phyloP scores from a whole-genome alignment of 2,797 vertebrate genomes.

The Saxicola maurus region DNA sequence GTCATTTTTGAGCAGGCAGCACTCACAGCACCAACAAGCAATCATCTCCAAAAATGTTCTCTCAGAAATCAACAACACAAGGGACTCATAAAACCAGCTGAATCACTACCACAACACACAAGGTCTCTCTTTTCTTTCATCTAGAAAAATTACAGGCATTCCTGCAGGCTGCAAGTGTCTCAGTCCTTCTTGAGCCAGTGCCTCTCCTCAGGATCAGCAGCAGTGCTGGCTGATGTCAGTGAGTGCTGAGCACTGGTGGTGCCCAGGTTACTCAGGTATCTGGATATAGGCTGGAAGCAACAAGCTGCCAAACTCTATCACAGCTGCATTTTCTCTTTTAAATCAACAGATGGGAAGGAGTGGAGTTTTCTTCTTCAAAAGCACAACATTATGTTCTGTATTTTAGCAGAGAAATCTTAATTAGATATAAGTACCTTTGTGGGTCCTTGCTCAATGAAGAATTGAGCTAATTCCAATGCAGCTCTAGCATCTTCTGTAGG shows the following conservation, averaged over 20 bases:
- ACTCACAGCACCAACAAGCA: background rate
- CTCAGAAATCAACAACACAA: background rate
- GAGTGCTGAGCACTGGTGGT: background rate
- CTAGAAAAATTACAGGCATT: background rate
- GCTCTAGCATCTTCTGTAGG: constrained; percentile 84
- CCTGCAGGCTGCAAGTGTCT: background rate
- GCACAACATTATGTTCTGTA: background rate
- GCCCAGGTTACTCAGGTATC: background rate
- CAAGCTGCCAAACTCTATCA: background rate
- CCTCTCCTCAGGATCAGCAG: background rate
- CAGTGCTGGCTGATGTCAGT: background rate
- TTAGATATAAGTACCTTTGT: constrained; percentile 70
- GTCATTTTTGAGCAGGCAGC: background rate
- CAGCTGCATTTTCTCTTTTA: background rate
- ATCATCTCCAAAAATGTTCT: background rate
- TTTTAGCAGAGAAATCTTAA: background rate
- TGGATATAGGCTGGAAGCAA: background rate
- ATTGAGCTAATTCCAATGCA: constrained; percentile 83
- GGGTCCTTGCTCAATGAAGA: constrained; percentile 86
- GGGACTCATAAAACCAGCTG: background rate
- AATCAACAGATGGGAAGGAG: background rate
- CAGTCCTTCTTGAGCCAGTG: background rate
- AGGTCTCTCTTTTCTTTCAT: background rate
- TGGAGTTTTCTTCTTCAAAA: background rate
- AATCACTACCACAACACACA: background rate